phyloP scores from a whole-genome alignment of 1,140 invertebrate genomes.

The Brachystomella parvula region DNA sequence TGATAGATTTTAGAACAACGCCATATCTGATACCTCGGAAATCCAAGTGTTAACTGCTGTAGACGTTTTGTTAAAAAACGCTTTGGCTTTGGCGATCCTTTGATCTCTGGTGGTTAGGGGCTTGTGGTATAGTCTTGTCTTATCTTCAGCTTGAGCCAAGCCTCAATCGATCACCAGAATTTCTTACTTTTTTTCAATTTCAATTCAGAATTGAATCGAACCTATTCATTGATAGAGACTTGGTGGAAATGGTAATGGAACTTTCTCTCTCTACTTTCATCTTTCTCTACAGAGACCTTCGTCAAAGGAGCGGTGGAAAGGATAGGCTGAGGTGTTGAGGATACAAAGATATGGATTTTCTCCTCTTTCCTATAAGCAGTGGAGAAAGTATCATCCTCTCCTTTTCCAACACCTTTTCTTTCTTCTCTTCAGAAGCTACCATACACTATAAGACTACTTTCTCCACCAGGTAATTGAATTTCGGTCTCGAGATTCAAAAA shows the following conservation, averaged over 20 bases:
- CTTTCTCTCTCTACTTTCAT: conserved; percentile 5
- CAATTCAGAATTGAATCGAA: conserved; percentile 6
- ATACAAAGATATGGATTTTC: background rate
- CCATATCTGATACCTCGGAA: too few relatives aligned
- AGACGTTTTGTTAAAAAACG: too few relatives aligned
- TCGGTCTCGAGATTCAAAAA: background rate
- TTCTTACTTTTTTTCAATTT: background rate
- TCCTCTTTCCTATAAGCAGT: background rate
- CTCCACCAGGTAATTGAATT: conserved; percentile 1
- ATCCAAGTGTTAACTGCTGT: too few relatives aligned
- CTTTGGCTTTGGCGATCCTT: too few relatives aligned
- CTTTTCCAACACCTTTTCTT: background rate
- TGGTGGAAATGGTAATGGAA: conserved; percentile 5
- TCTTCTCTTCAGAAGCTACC: background rate
- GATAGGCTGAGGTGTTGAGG: background rate
- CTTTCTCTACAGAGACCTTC: background rate
- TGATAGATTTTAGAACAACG: too few relatives aligned
- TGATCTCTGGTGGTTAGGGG: too few relatives aligned
- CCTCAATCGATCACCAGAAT: background rate
- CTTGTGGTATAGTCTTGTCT: too few relatives aligned
- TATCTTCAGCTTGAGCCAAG: background rate
- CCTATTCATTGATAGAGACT: background rate
- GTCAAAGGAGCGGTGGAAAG: background rate
- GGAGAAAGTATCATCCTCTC: background rate
- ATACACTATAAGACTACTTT: background rate